Evolutionary conservation across 2,888 invertebrate genomes (phyloP), one percentile per base, ranked within the genome.

Genomic region (Sesia bembeciformis): DNA sequence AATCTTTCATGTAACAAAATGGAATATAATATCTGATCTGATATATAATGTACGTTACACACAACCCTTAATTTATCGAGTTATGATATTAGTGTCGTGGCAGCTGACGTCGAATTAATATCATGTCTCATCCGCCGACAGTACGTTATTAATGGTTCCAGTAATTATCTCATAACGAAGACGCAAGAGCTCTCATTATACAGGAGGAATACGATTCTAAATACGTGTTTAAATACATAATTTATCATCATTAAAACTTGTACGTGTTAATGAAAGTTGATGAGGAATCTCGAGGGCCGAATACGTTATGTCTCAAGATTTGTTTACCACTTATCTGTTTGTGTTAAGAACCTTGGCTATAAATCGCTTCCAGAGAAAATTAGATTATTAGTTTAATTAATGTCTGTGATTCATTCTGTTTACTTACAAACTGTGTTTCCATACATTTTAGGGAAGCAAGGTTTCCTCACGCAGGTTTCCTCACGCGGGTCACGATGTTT

Each of bases 201-300:
- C 67, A 67, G 62, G 62, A 65, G 64, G 63, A 69, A 72, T 72
- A 72, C 66, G 69, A 73, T 66, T 75, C 70, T 74, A 72, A 78
- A 77, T 72, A 71, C 68, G 66, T 72, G 66, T 65, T 42, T 40
- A 40, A 23, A 72, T 68, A 70, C 64, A 72, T 70, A 73, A 78
- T 82, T 76, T 71, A 76, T 81, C 83, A 78, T 79, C 72, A 76
- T 84, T 82, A 79, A 72, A 80, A 78, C 71, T 77, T 78, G 67
- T 70, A 72, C 64, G 67, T 69, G 64, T 62, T 76, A 75, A 74
- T 74, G 68, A 70, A 74, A 75, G 68, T 73, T 66, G 67, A 73
- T 67, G 64, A 65, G 63, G 61, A 46, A 46, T 68, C 74, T 68
- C 70, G 52, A 55, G 68, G 61, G 72, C 58, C 62, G 63, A 64